Evolutionary conservation across 1,140 invertebrate species (phyloP).

Genomic region (Forficula auricularia): DNA sequence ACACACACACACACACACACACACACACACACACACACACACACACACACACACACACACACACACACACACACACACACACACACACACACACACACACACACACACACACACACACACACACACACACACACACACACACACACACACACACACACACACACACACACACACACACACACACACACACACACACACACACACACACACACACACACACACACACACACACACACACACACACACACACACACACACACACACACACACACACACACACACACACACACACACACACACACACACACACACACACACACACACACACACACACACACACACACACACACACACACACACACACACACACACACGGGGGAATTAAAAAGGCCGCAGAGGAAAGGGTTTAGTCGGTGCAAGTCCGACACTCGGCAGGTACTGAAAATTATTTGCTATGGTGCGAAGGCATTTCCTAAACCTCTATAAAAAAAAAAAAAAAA

Average conservation of each 20-base stretch:
- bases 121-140: constrained; percentile 11
- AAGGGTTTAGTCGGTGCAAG: too few species aligned
- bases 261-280: constrained; percentile 14
- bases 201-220: constrained; percentile 12
- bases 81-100: constrained; percentile 14
- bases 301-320: constrained; percentile 13
- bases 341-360: constrained; percentile 13
- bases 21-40: constrained; percentile 13
- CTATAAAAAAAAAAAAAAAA: too few species aligned
- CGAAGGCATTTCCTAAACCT: too few species aligned
- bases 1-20: constrained; percentile 16
- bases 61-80: constrained; percentile 14
- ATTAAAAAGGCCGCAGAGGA: not conserved
- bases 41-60: constrained; percentile 16
- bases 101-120: constrained; percentile 14
- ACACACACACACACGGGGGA: constrained; percentile 13
- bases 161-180: constrained; percentile 12
- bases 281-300: constrained; percentile 13
- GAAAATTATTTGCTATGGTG: too few species aligned
- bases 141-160: constrained; percentile 12
- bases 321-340: constrained; percentile 13
- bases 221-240: constrained; percentile 16
- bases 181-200: constrained; percentile 12
- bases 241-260: constrained; percentile 22
- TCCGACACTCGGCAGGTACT: too few species aligned